Base-by-base conservation (phyloP, 2,113 vertebrate genomes). In the Hiodon tergisus region DNA sequence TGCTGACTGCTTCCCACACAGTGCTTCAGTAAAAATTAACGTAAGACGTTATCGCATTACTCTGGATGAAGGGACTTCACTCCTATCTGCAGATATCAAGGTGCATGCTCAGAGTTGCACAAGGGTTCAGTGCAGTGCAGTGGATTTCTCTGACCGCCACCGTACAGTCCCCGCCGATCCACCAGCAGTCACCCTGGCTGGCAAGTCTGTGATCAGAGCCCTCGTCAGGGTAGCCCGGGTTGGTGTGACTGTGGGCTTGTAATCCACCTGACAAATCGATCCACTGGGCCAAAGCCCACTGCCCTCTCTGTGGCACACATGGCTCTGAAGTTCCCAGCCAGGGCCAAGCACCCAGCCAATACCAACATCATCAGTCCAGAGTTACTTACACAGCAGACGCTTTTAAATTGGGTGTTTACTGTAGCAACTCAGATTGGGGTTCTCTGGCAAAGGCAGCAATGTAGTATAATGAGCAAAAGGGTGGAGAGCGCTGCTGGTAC, bases 251-350 rank as follows among this genome's bases (percentile, higher is more conserved):
- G 47, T 5, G 59, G 46, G 68, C 68, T 71, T 11, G 60, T 70
- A 62, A 76, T 76, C 75, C 68, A 47, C 68, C 68, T 71, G 59
- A 76, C 68, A 55, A 70, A 76, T 76, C 67, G 68, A 31, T 76
- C 55, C 67, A 65, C 31, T 31, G 31, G 31, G 31, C 31, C 31
- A 31, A 31, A 31, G 31, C 31, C 31, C 31, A 31, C 31, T 31
- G 31, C 31, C 31, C 31, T 31, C 31, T 31, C 31, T 31, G 31
- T 31, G 31, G 31, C 31, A 31, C 31, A 31, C 31, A 31, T 31
- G 31, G 31, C 31, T 31, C 31, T 31, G 31, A 31, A 31, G 31
- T 31, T 31, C 31, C 31, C 31, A 31, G 31, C 31, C 31, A 31
- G 10, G 2, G 46, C 47, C 16, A 51, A 46, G 2, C 71, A 59